phyloP scores from a whole-genome alignment of 2,888 invertebrate species.

The Meta bourneti region DNA sequence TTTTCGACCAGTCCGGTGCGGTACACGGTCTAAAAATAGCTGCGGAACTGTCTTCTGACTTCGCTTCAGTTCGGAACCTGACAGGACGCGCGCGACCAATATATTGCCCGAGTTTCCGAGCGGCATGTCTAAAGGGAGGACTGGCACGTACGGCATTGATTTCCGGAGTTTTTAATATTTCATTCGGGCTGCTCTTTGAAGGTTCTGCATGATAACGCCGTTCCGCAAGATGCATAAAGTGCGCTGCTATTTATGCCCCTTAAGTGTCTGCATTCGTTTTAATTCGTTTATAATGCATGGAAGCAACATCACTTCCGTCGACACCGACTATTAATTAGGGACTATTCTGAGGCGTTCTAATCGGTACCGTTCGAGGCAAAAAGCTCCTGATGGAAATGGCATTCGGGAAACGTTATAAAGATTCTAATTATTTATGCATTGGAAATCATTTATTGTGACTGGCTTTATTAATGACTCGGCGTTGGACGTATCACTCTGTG shows the following conservation, averaged over 20 bases:
- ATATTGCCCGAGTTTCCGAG: constrained; percentile 36
- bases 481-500: too few species aligned
- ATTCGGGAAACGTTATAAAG: too few species aligned
- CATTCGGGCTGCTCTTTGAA: not conserved
- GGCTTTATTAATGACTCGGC: too few species aligned
- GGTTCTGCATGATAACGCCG: not conserved
- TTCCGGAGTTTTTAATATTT: constrained; percentile 58
- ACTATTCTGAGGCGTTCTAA: not conserved
- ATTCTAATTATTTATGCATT: too few species aligned
- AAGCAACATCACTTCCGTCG: not conserved
- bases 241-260: not conserved
- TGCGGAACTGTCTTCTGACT: constrained; percentile 17
- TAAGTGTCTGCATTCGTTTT: not conserved
- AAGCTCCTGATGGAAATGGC: too few species aligned
- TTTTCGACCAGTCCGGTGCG: constrained; percentile 19
- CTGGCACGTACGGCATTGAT: constrained; percentile 45
- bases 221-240: not conserved
- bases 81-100: constrained; percentile 15
- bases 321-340: not conserved
- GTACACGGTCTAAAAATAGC: constrained; percentile 42
- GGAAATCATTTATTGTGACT: too few species aligned
- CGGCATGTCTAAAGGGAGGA: constrained; percentile 18
- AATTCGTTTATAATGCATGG: not conserved
- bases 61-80: constrained; percentile 33
- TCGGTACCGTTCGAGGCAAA: not conserved